phyloP scores from a whole-genome alignment of 2,113 vertebrate genomes.

The Zootoca vivipara region DNA sequence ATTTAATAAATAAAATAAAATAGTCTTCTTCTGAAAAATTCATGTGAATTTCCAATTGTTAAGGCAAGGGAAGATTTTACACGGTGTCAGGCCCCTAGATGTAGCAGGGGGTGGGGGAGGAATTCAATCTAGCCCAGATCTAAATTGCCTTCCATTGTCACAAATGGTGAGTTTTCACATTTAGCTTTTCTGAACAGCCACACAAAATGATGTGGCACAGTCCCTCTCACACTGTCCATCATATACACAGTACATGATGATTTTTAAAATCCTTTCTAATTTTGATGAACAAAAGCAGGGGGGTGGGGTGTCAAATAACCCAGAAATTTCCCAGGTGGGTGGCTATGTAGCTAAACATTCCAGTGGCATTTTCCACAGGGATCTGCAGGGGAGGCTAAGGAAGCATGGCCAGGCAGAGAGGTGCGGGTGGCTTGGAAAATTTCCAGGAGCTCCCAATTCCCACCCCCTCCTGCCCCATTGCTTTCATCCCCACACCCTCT shows the following conservation, averaged over 20 bases:
- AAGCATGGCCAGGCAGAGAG: slow-evolving; percentile 27
- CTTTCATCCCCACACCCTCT: neutral
- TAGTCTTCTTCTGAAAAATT: neutral
- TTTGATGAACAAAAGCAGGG: neutral
- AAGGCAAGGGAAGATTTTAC: neutral
- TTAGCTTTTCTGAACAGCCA: neutral
- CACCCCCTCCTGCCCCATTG: neutral
- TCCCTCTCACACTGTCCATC: neutral
- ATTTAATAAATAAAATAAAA: too few relatives aligned
- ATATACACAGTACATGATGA: neutral
- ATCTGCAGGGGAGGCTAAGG: slow-evolving; percentile 74
- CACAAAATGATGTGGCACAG: neutral
- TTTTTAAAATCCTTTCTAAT: neutral
- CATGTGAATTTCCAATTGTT: neutral
- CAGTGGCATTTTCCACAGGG: slow-evolving; percentile 55
- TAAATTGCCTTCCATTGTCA: slow-evolving; percentile 26
- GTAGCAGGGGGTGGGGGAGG: neutral
- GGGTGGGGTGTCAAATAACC: neutral
- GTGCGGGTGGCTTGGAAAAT: slow-evolving; percentile 50
- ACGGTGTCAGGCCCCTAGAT: neutral
- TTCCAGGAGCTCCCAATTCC: slow-evolving; percentile 23
- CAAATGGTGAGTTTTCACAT: slow-evolving; percentile 22
- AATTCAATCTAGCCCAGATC: neutral
- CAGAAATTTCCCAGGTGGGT: rapidly evolving
- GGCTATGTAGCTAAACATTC: neutral